phyloP scores from a whole-genome alignment of 1,140 invertebrate species.

The Drosophila parvula region DNA sequence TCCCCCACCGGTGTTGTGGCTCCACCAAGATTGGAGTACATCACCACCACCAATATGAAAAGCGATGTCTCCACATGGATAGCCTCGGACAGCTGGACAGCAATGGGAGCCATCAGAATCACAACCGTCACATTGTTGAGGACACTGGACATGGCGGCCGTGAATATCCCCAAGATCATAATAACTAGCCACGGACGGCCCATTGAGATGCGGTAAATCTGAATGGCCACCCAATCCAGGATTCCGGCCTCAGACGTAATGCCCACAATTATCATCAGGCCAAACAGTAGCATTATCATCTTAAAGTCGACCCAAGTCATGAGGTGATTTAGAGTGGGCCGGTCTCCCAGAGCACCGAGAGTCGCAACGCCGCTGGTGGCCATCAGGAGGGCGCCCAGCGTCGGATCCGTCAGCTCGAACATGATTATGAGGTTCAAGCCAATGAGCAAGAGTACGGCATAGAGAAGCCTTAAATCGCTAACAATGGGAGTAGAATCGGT shows the following conservation, averaged over 20 bases:
- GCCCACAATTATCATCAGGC: conserved; percentile 95
- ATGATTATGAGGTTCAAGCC: conserved; percentile 92
- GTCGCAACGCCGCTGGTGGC: conserved; percentile 89
- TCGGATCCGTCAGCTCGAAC: conserved; percentile 91
- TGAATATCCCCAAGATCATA: conserved; percentile 90
- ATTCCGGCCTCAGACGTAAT: conserved; percentile 93
- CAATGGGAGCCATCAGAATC: conserved; percentile 92
- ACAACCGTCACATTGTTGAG: conserved; percentile 95
- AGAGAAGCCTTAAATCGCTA: conserved; percentile 86
- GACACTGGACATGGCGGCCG: conserved; percentile 91
- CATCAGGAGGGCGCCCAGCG: conserved; percentile 91
- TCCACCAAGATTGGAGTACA: conserved; percentile 94
- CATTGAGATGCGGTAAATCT: conserved; percentile 87
- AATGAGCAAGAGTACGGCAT: conserved; percentile 88
- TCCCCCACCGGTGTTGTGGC: conserved; percentile 93
- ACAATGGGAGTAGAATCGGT: conserved; percentile 16
- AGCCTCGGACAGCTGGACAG: conserved; percentile 93
- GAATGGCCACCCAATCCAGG: conserved; percentile 91
- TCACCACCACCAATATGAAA: conserved; percentile 89
- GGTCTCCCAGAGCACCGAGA: conserved; percentile 88
- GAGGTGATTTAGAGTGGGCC: conserved; percentile 89
- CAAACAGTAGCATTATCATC: conserved; percentile 91
- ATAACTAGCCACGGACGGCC: conserved; percentile 92
- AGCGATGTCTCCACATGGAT: conserved; percentile 92
- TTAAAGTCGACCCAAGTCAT: conserved; percentile 94